Base-by-base conservation (phyloP, 2,888 invertebrate genomes). In the Frankliniella fusca region DNA sequence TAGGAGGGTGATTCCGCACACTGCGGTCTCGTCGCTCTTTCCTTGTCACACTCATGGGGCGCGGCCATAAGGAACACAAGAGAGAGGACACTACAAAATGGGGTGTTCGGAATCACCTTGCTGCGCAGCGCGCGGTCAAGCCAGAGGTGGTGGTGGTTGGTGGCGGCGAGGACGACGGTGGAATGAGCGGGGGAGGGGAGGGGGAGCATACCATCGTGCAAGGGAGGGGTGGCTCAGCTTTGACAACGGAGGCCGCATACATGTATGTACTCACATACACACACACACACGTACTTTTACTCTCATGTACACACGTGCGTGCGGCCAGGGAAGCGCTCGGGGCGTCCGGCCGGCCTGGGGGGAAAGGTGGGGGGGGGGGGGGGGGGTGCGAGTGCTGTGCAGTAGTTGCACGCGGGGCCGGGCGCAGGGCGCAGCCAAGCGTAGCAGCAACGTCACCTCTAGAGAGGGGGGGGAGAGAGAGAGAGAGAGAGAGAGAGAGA, bases 231-330 rank as follows among this genome's bases (percentile, higher is more conserved):
- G 27, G 70, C 27, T 76, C 70, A 76, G 27, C 27, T 76, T 76
- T 70, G 70, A 27, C 70, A n/a, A n/a, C n/a, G n/a, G 70, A 76
- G 27, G 70, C 70, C 70, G 27, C 27, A 76, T 11, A 70, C 70
- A 70, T 8, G 2, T 18, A 3, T 18, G 2, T 18, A 27, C 70
- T 7, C 70, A 76, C 27, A 76, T 11, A 27, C 27, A 9, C 70
- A 76, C 27, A 27, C 70, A 76, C 70, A 27, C 23, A 27, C 27
- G 20, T 5, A 54, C 54, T 0, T 0, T 5, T 20, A 12, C 15
- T 27, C 70, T n/a, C 70, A 70, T 23, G 23, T 23, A n/a, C n/a
- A 70, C 70, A 70, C 70, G 18, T 54, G 18, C 54, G 18, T 54
- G 70, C 70, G 54, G 50, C 50, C 50, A n/a, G 15, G 18, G 65